Conservation (phyloP, 2,888 invertebrate genomes). For the Thumatha senex region DNA sequence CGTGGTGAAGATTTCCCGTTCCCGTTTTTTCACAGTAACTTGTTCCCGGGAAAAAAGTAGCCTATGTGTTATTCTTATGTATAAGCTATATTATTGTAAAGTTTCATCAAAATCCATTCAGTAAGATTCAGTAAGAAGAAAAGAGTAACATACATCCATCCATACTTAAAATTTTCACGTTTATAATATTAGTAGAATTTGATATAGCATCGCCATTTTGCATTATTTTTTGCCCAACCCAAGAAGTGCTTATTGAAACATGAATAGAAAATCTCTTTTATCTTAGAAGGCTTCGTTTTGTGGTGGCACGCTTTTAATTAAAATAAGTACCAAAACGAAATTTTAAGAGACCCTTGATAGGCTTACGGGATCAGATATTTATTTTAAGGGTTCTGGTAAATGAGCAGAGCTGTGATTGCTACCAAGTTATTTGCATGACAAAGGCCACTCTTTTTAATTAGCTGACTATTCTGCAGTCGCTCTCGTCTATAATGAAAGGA, state of each 20-base stretch:
- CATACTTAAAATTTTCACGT: no score
- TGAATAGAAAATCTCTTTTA: constrained; percentile 24
- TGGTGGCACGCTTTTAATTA: constrained; percentile 42
- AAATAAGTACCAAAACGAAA: constrained; percentile 42
- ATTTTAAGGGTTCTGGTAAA: constrained; percentile 56
- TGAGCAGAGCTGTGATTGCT: constrained; percentile 57
- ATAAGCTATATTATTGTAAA: no score
- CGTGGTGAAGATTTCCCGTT: no score
- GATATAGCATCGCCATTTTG: no score
- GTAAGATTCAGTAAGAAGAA: no score
- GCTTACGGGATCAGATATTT: constrained; percentile 51
- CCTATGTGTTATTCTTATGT: no score
- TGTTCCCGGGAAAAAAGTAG: no score
- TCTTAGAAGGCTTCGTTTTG: constrained; percentile 43
- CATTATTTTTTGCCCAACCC: not conserved
- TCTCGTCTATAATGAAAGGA: constrained; percentile 67
- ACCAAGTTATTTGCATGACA: constrained; percentile 67
- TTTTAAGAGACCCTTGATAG: constrained; percentile 35
- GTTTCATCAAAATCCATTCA: no score
- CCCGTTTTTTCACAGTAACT: no score
- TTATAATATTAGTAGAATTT: no score
- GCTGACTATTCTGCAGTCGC: constrained; percentile 62
- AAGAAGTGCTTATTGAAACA: constrained; percentile 9
- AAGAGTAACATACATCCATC: no score
- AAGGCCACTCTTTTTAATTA: constrained; percentile 75